phyloP scores from a whole-genome alignment of 2,113 vertebrate genomes.

The Microcebus murinus region DNA sequence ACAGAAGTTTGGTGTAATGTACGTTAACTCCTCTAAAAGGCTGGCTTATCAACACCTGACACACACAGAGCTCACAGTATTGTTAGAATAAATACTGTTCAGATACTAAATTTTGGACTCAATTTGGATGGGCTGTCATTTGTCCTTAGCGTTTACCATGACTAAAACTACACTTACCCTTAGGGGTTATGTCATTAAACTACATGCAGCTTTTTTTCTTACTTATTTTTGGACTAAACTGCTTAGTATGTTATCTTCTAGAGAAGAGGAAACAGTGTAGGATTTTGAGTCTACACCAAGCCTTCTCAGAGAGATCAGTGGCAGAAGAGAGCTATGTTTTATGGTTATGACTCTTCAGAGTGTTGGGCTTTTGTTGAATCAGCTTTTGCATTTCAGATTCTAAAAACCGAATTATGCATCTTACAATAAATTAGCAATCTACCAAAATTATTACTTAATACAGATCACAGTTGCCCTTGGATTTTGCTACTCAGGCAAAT shows the following conservation, averaged over 20 bases:
- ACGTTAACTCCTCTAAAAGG: neutral
- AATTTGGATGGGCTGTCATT: conserved; percentile 22
- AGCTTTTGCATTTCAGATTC: conserved; percentile 56
- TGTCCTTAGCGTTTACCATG: neutral
- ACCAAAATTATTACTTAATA: conserved; percentile 49
- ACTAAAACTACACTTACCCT: neutral
- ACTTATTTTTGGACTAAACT: conserved; percentile 17
- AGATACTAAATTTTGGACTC: neutral
- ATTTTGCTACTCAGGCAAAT: conserved; percentile 59
- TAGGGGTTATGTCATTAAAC: neutral
- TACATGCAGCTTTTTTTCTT: neutral
- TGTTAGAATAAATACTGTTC: neutral
- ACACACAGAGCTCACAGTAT: neutral
- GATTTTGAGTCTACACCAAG: conserved; percentile 37
- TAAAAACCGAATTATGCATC: conserved; percentile 63
- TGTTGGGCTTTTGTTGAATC: conserved; percentile 48
- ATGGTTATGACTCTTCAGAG: conserved; percentile 50
- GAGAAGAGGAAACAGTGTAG: neutral
- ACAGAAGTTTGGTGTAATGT: neutral
- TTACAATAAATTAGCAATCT: conserved; percentile 64
- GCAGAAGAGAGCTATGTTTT: conserved; percentile 33
- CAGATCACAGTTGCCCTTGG: neutral
- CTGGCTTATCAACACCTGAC: neutral
- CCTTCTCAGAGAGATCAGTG: conserved; percentile 37
- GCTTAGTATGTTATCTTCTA: neutral